These are phyloP conservation scores for Melierax canorus DNA, from an alignment of 2,113 vertebrate genomes.

Conservation along the genomic window DNA sequence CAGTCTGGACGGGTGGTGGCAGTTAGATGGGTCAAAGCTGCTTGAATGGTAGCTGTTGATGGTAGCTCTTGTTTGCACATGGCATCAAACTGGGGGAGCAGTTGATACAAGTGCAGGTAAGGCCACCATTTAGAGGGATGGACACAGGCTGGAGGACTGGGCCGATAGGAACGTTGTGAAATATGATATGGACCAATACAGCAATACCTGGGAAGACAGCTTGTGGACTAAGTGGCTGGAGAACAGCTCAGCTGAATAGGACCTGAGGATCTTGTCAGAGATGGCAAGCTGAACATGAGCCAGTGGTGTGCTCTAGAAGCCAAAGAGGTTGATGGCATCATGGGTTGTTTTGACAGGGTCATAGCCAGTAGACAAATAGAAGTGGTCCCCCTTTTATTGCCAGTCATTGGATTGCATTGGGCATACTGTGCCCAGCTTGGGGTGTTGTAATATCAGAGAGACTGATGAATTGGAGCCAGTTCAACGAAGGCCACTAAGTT, in stretches of 20 bases:
- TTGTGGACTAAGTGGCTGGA: neutral
- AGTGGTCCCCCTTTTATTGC: neutral
- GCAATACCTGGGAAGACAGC: neutral
- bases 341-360: neutral
- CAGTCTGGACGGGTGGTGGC: neutral
- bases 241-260: neutral
- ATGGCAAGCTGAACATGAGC: neutral
- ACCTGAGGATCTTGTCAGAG: neutral
- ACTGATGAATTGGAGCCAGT: neutral
- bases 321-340: neutral
- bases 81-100: neutral
- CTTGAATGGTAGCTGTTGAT: neutral
- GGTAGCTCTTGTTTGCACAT: neutral
- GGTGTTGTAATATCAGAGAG: no score
- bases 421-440: neutral
- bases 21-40: neutral
- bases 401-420: neutral
- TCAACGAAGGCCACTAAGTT: no score
- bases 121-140: neutral
- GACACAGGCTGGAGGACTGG: neutral
- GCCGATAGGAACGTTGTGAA: neutral
- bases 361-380: no score
- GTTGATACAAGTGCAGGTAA: neutral
- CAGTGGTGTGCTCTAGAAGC: neutral
- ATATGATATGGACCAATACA: neutral